Conservation (phyloP, 2,797 vertebrate genomes). For the Notamacropus eugenii region DNA sequence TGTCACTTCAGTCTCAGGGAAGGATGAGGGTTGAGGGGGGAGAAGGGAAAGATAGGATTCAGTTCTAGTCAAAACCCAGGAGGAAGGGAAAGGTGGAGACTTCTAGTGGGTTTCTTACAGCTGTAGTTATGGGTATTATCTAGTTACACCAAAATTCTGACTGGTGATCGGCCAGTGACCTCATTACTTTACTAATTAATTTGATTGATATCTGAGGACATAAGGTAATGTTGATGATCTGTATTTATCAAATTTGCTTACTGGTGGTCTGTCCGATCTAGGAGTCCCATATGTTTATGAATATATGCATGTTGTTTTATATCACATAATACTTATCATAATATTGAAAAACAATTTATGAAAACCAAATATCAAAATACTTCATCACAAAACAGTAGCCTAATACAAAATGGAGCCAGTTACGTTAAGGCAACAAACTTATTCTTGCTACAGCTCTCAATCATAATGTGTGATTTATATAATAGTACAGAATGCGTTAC, state of each 20-base stretch:
- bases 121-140: background rate
- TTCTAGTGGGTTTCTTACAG: background rate
- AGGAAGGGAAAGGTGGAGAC: background rate
- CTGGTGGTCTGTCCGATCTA: background rate
- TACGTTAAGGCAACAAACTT: background rate
- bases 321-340: background rate
- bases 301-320: background rate
- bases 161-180: background rate
- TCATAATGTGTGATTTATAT: background rate
- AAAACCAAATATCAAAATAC: background rate
- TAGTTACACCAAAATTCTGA: background rate
- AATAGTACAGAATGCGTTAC: background rate
- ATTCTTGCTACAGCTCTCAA: background rate
- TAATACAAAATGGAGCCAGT: background rate
- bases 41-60: background rate
- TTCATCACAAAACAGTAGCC: background rate
- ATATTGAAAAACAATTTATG: background rate
- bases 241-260: background rate
- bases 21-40: background rate
- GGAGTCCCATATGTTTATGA: background rate
- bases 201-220: background rate
- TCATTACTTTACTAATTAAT: background rate
- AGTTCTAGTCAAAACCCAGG: background rate
- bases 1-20: background rate
- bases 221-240: background rate